These are phyloP conservation scores for Mesochorus sp. DNA, from an alignment of 2,888 invertebrate species.

Conservation along the genomic window DNA sequence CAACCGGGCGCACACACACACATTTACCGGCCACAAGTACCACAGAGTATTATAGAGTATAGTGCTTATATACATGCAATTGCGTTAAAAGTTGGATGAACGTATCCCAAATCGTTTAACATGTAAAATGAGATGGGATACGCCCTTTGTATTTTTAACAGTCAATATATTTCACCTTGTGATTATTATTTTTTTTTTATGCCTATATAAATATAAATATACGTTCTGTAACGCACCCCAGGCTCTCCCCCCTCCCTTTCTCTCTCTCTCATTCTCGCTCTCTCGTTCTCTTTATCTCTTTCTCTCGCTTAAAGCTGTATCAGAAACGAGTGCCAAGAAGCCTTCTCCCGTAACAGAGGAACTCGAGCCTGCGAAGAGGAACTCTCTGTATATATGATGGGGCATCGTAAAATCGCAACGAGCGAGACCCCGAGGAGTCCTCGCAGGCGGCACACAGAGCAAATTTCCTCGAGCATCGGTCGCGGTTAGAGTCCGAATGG, in stretches of 20 bases:
- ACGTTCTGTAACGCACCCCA: conserved; percentile 40
- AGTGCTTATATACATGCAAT: neutral
- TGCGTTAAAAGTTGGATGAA: neutral
- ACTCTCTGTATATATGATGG: neutral
- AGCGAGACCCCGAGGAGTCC: neutral
- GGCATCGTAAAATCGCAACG: conserved; percentile 47
- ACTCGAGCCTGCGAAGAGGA: neutral
- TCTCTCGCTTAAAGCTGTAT: too few species aligned
- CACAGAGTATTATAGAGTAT: conserved; percentile 27
- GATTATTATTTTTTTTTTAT: neutral
- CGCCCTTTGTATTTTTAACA: neutral
- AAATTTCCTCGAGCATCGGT: conserved; percentile 20
- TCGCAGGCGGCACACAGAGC: neutral
- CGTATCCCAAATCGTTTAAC: conserved; percentile 10
- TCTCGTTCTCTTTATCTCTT: too few species aligned
- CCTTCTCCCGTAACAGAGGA: neutral
- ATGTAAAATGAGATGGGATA: conserved; percentile 18
- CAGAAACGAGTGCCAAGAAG: conserved; percentile 27
- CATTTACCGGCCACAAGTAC: neutral
- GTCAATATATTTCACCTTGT: conserved; percentile 34
- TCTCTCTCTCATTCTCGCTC: too few species aligned
- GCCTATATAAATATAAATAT: conserved; percentile 6
- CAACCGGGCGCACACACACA: conserved; percentile 41
- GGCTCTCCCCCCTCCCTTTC: conserved; percentile 17
- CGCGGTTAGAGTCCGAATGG: conserved; percentile 48